Evolutionary conservation across 2,888 invertebrate genomes (phyloP), one percentile per base, ranked within the genome.

Genomic region (Urechis unicinctus): DNA sequence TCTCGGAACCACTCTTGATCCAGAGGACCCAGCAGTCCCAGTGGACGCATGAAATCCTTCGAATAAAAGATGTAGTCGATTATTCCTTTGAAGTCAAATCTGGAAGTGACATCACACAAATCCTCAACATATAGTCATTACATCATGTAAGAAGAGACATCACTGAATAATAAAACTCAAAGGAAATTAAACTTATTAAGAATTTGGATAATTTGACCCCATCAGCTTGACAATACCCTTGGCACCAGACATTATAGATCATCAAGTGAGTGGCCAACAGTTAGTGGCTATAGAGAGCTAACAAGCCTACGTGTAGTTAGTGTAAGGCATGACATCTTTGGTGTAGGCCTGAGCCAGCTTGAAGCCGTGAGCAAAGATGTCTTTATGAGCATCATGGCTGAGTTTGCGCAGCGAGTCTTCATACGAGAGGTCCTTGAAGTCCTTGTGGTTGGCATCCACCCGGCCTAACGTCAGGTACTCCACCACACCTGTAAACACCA

Each of bases 11-110:
- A 78, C 61, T 91, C 90, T 68, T 87, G 85, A 61, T 95, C 94
- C 56, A 97, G 82, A 1, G 96, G 93, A 1, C 98, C 98, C 53
- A 98, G 82, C 54, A 97, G 83, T 56, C 97, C 97, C 58, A 96
- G 83, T 28, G 95, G 91, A 69, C 89, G 89, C 89, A 98, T 91
- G 75, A 90, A 89, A 78, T 91, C 89, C 78, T 91, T 91, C 65
- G 95, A 91, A 80, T 91, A 95, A 84, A 98, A 97, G 80, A 98
- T 95, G 84, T 98, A 98, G 82, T 98, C 98, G 77, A 98, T 98
- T 78, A 97, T 93, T 68, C 97, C 98, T 81, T 97, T 95, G 82
- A 98, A 36, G 36, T 36, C 36, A 17, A 13, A 17, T 36, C 36
- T 36, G 36, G 9, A 36, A 36, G 17, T 36, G 17, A 17, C 9